These are phyloP conservation scores for Sturnus vulgaris DNA, from an alignment of 2,113 vertebrate genomes.

Conservation along the genomic window DNA sequence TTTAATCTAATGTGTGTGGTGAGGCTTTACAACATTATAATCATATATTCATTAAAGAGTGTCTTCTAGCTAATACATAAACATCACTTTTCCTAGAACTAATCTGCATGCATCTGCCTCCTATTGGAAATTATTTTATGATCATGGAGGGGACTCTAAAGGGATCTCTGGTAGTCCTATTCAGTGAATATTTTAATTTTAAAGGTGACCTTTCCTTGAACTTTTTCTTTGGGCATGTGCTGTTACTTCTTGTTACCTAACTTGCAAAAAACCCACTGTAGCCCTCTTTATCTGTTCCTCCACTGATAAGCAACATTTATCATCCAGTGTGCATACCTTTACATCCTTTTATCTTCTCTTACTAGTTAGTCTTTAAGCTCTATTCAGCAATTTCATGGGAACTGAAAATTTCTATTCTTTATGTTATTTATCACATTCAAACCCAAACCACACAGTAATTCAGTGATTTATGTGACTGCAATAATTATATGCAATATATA, in stretches of 20 bases:
- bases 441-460: not conserved
- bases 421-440: not conserved
- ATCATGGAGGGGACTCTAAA: not conserved
- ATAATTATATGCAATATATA: not conserved
- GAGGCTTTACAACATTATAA: not conserved
- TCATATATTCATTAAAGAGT: not conserved
- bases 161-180: not conserved
- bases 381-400: not conserved
- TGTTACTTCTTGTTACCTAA: not conserved
- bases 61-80: not conserved
- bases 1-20: not conserved
- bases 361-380: not conserved
- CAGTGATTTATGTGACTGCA: not conserved
- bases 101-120: not conserved
- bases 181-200: not conserved
- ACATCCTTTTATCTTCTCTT: not conserved
- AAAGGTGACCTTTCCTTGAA: not conserved
- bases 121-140: not conserved
- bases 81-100: not conserved
- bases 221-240: not conserved
- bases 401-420: not conserved
- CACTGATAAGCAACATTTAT: not conserved
- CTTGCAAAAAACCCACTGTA: not conserved
- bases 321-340: not conserved
- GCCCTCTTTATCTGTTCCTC: not conserved